These are phyloP conservation scores for Rugalucina vietnamica DNA, from an alignment of 2,888 invertebrate species.

Conservation along the genomic window DNA sequence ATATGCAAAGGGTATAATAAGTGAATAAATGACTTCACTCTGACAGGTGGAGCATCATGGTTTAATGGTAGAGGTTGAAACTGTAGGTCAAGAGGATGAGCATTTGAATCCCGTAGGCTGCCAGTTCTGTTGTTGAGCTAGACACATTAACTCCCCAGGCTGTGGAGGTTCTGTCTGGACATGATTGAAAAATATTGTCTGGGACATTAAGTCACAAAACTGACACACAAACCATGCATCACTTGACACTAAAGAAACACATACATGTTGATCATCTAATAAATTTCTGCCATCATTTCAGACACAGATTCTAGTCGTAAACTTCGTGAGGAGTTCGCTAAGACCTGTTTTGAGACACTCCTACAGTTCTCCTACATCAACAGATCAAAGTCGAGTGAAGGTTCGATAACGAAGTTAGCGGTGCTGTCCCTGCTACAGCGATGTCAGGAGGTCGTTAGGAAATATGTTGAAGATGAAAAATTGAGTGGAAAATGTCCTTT, in stretches of 20 bases:
- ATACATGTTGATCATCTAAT: neutral
- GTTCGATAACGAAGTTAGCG: constrained; percentile 87
- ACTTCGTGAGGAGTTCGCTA: constrained; percentile 96
- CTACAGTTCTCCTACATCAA: constrained; percentile 93
- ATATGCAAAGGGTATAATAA: too few species aligned
- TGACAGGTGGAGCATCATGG: too few species aligned
- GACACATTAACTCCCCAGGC: too few species aligned
- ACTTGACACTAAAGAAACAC: neutral
- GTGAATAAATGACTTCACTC: too few species aligned
- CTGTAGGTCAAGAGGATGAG: too few species aligned
- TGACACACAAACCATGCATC: neutral
- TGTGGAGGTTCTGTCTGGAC: neutral
- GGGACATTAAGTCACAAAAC: too few species aligned
- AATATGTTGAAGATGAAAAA: constrained; percentile 93
- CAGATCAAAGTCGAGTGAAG: constrained; percentile 77
- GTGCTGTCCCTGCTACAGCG: constrained; percentile 96
- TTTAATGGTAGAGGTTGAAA: too few species aligned
- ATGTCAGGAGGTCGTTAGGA: constrained; percentile 95
- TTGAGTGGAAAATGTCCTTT: constrained; percentile 93
- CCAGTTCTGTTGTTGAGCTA: too few species aligned
- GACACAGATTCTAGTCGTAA: constrained; percentile 91
- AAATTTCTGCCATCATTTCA: constrained; percentile 75
- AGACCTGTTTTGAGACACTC: constrained; percentile 97
- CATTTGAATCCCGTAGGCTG: too few species aligned
- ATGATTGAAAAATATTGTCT: too few species aligned